These are phyloP conservation scores for Argyrosomus japonicus DNA, from an alignment of 2,113 vertebrate genomes.

Conservation along the genomic window DNA sequence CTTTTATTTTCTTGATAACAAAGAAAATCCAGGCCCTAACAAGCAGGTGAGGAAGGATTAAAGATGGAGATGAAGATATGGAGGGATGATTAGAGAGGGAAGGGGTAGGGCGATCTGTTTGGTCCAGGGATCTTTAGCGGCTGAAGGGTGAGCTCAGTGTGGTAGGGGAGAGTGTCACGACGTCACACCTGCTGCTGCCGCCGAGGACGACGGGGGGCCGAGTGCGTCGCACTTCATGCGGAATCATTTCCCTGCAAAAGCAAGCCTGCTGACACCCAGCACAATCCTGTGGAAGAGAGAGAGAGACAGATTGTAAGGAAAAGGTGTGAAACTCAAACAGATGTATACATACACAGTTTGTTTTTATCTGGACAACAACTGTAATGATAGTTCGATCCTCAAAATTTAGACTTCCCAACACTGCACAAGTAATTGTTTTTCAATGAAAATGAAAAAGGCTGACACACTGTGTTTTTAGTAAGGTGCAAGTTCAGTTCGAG, in stretches of 20 bases:
- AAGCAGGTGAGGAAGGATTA: constrained; percentile 51
- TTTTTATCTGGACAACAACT: neutral
- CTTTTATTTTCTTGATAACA: constrained; percentile 32
- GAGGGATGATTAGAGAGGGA: constrained; percentile 44
- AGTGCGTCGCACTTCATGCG: constrained; percentile 93
- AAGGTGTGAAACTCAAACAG: neutral
- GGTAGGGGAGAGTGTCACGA: constrained; percentile 80
- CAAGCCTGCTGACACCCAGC: constrained; percentile 84
- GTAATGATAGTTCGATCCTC: neutral
- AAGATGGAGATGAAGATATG: constrained; percentile 60
- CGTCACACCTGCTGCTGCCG: constrained; percentile 92
- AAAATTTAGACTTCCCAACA: neutral
- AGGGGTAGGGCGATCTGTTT: constrained; percentile 44
- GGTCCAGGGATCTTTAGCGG: constrained; percentile 66
- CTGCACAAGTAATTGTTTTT: neutral
- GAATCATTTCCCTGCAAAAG: constrained; percentile 97
- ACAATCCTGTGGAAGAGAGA: constrained; percentile 68
- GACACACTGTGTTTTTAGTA: neutral
- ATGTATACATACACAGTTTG: neutral
- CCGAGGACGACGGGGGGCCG: constrained; percentile 84
- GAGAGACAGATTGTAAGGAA: constrained; percentile 9
- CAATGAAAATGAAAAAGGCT: constrained; percentile 3
- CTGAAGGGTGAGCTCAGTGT: constrained; percentile 64
- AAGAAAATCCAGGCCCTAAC: constrained; percentile 42
- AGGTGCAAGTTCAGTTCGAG: neutral